Evolutionary conservation across 2,797 vertebrate species (phyloP).

Genomic region (Lagocephalus sceleratus): DNA sequence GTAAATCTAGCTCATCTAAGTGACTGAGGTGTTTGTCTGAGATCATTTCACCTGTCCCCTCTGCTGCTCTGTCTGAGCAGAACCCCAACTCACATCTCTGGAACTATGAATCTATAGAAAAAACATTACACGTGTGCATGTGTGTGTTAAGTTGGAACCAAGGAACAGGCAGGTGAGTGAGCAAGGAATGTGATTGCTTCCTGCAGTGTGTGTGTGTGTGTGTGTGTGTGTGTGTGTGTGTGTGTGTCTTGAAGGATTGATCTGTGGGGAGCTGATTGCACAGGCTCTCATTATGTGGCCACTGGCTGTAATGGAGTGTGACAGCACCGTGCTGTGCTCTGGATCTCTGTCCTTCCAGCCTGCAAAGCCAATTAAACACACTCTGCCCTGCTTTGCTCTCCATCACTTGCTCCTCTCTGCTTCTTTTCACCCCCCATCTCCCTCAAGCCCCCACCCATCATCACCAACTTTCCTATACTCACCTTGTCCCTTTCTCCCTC

Average conservation of each 20-base stretch:
- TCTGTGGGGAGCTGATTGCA: slow-evolving; percentile 90
- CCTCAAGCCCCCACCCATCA: slow-evolving; percentile 43
- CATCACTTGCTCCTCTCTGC: slow-evolving; percentile 49
- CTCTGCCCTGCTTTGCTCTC: slow-evolving; percentile 68
- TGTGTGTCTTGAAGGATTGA: slow-evolving; percentile 62
- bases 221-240: slow-evolving; percentile 19
- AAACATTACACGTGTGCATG: neutral
- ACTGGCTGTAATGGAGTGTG: slow-evolving; percentile 93
- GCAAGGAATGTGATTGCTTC: slow-evolving; percentile 43
- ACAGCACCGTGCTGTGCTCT: slow-evolving; percentile 88
- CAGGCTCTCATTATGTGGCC: slow-evolving; percentile 86
- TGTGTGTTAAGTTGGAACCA: slow-evolving; percentile 24
- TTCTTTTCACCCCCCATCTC: slow-evolving; percentile 16
- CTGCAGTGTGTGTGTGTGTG: slow-evolving; percentile 29
- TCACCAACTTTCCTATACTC: slow-evolving; percentile 13
- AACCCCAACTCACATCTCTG: neutral
- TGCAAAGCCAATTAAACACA: slow-evolving; percentile 92
- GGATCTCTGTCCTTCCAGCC: slow-evolving; percentile 83
- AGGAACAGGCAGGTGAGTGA: slow-evolving; percentile 37
- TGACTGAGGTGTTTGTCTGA: neutral
- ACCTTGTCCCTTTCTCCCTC: slow-evolving; percentile 25
- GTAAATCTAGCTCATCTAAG: neutral
- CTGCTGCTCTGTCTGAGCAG: neutral
- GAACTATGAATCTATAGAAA: neutral
- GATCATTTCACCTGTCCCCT: neutral